Conservation (phyloP, 2,888 invertebrate species). For the Thyatira batis region DNA sequence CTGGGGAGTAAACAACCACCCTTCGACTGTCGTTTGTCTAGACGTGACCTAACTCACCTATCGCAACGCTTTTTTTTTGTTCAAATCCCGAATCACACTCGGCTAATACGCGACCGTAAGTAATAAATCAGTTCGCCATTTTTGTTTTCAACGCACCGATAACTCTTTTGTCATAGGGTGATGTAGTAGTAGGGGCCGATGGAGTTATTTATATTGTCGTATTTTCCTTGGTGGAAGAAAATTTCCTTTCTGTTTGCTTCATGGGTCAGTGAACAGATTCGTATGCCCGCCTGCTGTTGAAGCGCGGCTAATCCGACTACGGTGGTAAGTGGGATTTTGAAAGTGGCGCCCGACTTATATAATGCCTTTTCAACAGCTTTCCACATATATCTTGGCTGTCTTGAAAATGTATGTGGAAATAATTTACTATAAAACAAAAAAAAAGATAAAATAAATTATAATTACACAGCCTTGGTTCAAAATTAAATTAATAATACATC, state of each 20-base stretch:
- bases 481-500: neutral
- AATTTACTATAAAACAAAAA: neutral
- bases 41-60: constrained; percentile 47
- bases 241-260: constrained; percentile 81
- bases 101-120: constrained; percentile 61
- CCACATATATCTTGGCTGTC: neutral
- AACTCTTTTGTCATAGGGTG: constrained; percentile 83
- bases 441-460: neutral
- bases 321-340: constrained; percentile 32
- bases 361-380: neutral
- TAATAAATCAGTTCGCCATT: constrained; percentile 79
- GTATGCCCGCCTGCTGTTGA: constrained; percentile 52
- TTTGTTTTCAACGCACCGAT: constrained; percentile 83
- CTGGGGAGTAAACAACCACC: constrained; percentile 47
- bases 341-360: neutral
- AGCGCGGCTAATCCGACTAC: constrained; percentile 15
- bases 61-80: constrained; percentile 20
- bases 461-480: neutral
- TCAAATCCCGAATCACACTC: constrained; percentile 50
- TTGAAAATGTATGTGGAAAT: neutral
- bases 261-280: constrained; percentile 81
- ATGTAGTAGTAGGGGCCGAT: constrained; percentile 77
- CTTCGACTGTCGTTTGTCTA: constrained; percentile 52
- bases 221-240: constrained; percentile 79
- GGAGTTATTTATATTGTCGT: constrained; percentile 82